phyloP scores from a whole-genome alignment of 2,888 invertebrate species.

The Archips xylosteana region DNA sequence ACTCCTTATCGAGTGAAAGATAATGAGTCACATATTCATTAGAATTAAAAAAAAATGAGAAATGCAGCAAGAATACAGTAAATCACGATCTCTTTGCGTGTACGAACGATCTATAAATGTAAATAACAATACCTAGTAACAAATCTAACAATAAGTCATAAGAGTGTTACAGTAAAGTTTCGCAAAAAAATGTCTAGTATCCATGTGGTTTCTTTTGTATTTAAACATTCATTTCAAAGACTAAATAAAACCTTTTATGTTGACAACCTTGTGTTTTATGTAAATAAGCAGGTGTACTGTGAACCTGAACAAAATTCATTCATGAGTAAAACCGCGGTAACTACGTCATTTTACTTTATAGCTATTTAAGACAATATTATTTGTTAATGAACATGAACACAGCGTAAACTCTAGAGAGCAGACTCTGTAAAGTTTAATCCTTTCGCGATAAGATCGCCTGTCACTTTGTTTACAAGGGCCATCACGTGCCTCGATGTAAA shows the following conservation, averaged over 20 bases:
- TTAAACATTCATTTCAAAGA: slow-evolving; percentile 16
- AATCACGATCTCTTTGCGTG: neutral
- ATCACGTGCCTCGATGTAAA: slow-evolving; percentile 82
- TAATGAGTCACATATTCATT: slow-evolving; percentile 3
- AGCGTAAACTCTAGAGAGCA: slow-evolving; percentile 10
- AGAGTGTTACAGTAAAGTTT: neutral
- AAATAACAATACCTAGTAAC: too few species aligned
- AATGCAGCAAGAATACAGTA: neutral
- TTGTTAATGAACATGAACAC: slow-evolving; percentile 1
- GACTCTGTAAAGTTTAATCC: neutral
- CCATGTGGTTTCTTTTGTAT: slow-evolving; percentile 11
- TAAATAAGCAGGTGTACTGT: slow-evolving; percentile 48
- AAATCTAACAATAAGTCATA: neutral
- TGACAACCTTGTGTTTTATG: slow-evolving; percentile 41
- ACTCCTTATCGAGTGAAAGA: neutral
- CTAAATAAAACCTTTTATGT: slow-evolving; percentile 37
- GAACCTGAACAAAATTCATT: slow-evolving; percentile 45
- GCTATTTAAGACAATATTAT: slow-evolving; percentile 30
- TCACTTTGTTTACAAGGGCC: slow-evolving; percentile 60
- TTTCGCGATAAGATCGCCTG: slow-evolving; percentile 11
- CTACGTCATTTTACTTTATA: slow-evolving; percentile 28
- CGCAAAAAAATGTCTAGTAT: neutral
- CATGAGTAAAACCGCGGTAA: slow-evolving; percentile 42
- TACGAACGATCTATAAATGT: too few species aligned
- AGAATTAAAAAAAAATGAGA: neutral